Evolutionary conservation across 1,140 invertebrate genomes (phyloP), one percentile per base, ranked within the genome.

Genomic region (Zophobas atratus): DNA sequence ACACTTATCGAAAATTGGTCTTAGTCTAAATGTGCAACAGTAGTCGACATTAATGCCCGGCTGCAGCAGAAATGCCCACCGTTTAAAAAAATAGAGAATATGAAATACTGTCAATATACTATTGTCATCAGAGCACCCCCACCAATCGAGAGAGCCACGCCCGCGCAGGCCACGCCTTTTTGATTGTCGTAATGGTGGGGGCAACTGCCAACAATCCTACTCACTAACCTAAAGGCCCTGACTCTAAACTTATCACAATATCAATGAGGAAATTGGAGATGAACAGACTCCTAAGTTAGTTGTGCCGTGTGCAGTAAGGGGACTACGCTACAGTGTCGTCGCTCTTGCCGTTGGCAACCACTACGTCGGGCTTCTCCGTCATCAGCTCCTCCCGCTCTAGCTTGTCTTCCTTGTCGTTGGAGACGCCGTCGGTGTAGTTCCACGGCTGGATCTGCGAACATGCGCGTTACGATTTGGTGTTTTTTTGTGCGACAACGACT

Each of bases 401-500:
- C 20, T 20, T 20, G 20, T 20, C 20, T 73, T 81, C 82, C 6
- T 53, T 77, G 6, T 57, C 57, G 4, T 74, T 70, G 8, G 79
- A 77, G n/a, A 73, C 77, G 38, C 70, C 49, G 1, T 81, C 67
- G 32, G 70, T 8, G 55, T 83, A 80, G 60, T 85, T 85, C 84
- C 84, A 85, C 35, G 83, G 57, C 67, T 85, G 84, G 35, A 82
- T 82, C 82, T 84, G 63, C 6, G 33, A 48, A 33, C 33, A n/a
- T 0, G 57, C 33, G 8, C 1, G 57, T 39, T 34, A n/a, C 36
- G 48, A 20, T 63, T 20, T 63, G 8, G 0, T 8, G 33, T 38
- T n/a, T 46, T 33, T 43, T 8, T n/a, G 0, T 20, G 20, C 0
- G 6, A 67, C 67, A 49, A 56, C 43, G 35, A 80, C 77, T 82